Conservation (phyloP, 2,888 invertebrate species). For the Lepidocyrtoides sp. region DNA sequence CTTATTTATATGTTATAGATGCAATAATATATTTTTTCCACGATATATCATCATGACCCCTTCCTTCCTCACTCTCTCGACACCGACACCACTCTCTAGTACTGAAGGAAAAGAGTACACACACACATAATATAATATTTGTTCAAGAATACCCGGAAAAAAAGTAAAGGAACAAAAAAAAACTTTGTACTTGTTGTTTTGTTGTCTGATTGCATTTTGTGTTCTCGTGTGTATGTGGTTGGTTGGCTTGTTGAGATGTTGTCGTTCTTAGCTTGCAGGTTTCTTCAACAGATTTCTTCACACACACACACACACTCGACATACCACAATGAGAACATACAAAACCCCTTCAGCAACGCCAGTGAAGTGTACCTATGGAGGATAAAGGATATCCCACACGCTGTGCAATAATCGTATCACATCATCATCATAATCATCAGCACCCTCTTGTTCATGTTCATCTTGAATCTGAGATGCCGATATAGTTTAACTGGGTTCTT, state of each 20-base stretch:
- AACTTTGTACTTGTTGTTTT: conserved; percentile 1
- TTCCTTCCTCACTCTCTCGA: not conserved
- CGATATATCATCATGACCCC: not conserved
- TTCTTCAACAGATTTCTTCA: conserved; percentile 11
- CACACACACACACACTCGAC: not conserved
- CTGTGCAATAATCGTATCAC: conserved; percentile 14
- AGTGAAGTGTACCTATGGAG: not conserved
- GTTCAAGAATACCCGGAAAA: not conserved
- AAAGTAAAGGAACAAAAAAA: not conserved
- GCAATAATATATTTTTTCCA: not conserved
- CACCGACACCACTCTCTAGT: not conserved
- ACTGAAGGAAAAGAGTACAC: not conserved
- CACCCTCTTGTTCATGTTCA: not conserved
- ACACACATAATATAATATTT: not conserved
- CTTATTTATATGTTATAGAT: not conserved
- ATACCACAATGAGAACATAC: too few species aligned
- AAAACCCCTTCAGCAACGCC: conserved; percentile 9
- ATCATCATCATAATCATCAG: not conserved
- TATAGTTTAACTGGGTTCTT: not conserved
- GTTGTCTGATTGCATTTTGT: not conserved
- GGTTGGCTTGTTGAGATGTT: conserved; percentile 20
- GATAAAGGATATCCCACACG: too few species aligned
- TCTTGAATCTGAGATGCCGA: conserved; percentile 3
- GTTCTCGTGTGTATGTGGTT: not conserved
- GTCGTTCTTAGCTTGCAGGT: not conserved